Conservation (phyloP, 2,113 vertebrate genomes). For the Corythornis madagascariensis region DNA sequence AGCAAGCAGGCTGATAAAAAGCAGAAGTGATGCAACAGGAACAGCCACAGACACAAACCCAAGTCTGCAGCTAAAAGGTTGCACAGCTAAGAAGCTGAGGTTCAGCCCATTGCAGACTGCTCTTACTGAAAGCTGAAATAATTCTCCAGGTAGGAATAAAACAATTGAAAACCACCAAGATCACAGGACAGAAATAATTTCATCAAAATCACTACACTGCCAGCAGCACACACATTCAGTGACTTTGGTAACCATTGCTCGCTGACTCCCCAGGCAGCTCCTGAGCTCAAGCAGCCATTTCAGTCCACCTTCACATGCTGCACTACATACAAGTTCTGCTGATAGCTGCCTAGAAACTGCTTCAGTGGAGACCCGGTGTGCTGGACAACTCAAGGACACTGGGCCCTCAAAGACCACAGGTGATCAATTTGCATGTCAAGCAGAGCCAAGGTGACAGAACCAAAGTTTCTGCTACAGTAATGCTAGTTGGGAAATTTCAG, state of each 20-base stretch:
- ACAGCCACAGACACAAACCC: background rate
- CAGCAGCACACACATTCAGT: background rate
- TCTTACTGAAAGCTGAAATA: background rate
- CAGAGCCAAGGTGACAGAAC: background rate
- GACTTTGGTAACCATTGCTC: background rate
- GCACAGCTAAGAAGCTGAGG: background rate
- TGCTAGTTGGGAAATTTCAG: background rate
- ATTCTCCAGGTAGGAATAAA: background rate
- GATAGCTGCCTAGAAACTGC: background rate
- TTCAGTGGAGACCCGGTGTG: background rate
- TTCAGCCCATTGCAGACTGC: background rate
- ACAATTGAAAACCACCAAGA: background rate
- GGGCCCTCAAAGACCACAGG: background rate
- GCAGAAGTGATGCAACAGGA: constrained; percentile 38
- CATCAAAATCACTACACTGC: background rate
- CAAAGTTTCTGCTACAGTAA: background rate
- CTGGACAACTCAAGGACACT: background rate
- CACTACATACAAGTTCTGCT: constrained; percentile 39
- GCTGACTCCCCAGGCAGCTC: background rate
- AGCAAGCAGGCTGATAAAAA: background rate
- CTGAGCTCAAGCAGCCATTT: background rate
- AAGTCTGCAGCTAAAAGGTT: background rate
- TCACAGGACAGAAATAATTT: background rate
- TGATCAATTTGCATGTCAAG: background rate
- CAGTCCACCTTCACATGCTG: background rate